Conservation (phyloP, 2,113 vertebrate species). For the Menura novaehollandiae region DNA sequence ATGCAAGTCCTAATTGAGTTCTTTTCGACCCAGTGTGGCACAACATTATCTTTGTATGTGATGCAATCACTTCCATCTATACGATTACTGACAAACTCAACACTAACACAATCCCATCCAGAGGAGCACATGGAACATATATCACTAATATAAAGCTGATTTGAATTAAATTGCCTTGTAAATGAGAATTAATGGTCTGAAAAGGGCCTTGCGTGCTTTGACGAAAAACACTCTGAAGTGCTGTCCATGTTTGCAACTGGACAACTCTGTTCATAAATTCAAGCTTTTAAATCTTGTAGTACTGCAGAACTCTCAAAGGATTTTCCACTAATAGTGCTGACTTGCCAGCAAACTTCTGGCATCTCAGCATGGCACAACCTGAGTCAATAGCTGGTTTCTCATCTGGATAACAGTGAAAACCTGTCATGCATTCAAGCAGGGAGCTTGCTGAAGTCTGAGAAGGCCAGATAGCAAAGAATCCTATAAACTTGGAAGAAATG, state of each 20-base stretch:
- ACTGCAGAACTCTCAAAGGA: not conserved
- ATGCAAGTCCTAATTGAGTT: not conserved
- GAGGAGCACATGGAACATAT: not conserved
- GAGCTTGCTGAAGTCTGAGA: not conserved
- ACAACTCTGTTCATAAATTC: not conserved
- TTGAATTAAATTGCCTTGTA: not conserved
- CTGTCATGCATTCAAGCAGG: not conserved
- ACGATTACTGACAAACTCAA: not conserved
- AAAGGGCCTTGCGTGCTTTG: not conserved
- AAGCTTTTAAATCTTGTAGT: not conserved
- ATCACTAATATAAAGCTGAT: not conserved
- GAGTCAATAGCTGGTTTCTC: not conserved
- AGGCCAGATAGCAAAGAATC: not conserved
- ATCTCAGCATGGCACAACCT: not conserved
- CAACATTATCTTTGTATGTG: not conserved
- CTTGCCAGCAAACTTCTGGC: not conserved
- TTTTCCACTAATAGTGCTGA: not conserved
- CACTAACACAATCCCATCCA: not conserved
- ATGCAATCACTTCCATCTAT: not conserved
- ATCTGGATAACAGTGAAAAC: not conserved
- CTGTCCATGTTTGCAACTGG: not conserved
- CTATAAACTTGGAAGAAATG: not conserved
- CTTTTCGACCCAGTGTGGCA: not conserved
- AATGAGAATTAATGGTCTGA: not conserved
- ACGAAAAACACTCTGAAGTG: not conserved